A percentile compares a stretch with the other conserved stretches of the same genome.
phyloP scores from a whole-genome alignment of 1,140 invertebrate species.

The Aricia agestis region DNA sequence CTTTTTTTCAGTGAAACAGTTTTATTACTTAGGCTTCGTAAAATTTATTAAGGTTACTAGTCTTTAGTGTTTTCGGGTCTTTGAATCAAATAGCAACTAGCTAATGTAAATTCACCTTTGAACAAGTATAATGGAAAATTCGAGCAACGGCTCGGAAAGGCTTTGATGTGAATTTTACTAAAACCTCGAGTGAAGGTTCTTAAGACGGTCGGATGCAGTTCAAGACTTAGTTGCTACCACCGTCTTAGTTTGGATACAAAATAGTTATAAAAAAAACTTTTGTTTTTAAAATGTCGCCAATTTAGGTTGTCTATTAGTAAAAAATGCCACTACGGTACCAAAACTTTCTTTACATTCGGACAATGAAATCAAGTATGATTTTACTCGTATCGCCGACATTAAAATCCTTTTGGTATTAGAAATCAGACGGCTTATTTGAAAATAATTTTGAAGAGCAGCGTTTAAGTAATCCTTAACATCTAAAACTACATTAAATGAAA shows the following conservation, averaged over 20 bases:
- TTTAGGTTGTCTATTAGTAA: too few species aligned
- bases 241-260: constrained; percentile 27
- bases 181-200: constrained; percentile 47
- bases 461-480: too few species aligned
- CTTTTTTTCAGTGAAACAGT: constrained; percentile 1
- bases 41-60: constrained; percentile 6
- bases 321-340: too few species aligned
- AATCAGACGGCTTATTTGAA: too few species aligned
- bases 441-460: too few species aligned
- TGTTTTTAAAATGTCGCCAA: too few species aligned
- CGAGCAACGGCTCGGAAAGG: constrained; percentile 59
- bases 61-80: constrained; percentile 7
- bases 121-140: constrained; percentile 65
- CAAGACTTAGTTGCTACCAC: constrained; percentile 35
- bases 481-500: too few species aligned
- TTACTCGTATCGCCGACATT: too few species aligned
- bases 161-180: constrained; percentile 63
- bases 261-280: too few species aligned
- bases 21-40: constrained; percentile 8
- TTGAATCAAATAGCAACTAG: constrained; percentile 32
- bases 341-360: too few species aligned
- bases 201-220: constrained; percentile 39
- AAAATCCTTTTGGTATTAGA: too few species aligned
- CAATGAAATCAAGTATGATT: too few species aligned
- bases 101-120: constrained; percentile 54